phyloP scores from a whole-genome alignment of 2,888 invertebrate genomes.

The Cosmia pyralina region DNA sequence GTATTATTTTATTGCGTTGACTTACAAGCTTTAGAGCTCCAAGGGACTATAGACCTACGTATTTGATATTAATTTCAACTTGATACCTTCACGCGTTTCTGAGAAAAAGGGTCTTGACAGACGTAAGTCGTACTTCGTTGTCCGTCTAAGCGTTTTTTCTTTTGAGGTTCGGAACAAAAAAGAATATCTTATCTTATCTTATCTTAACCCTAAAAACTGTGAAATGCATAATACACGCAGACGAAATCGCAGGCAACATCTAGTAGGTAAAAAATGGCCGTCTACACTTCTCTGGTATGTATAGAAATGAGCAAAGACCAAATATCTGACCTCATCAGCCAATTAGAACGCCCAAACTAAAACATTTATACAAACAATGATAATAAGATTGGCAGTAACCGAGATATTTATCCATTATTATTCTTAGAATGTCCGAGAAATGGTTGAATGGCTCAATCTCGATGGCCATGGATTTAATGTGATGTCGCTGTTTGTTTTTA shows the following conservation, averaged over 20 bases:
- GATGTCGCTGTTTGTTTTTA: slow-evolving; percentile 26
- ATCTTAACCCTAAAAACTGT: too few relatives aligned
- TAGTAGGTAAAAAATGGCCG: not conserved
- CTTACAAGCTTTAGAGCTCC: too few relatives aligned
- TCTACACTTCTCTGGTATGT: not conserved
- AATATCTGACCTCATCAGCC: slow-evolving; percentile 1
- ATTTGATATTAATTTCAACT: too few relatives aligned
- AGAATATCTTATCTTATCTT: too few relatives aligned
- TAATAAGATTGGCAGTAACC: slow-evolving; percentile 10
- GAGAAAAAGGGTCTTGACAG: too few relatives aligned
- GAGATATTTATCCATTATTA: slow-evolving; percentile 31
- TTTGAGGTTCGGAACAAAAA: too few relatives aligned
- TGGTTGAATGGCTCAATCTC: slow-evolving; percentile 25
- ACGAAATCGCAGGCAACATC: not conserved
- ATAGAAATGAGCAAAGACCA: not conserved
- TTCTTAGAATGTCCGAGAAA: slow-evolving; percentile 36
- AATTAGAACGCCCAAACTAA: slow-evolving; percentile 9
- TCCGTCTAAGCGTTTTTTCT: too few relatives aligned
- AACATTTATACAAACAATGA: slow-evolving; percentile 14
- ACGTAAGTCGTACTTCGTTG: too few relatives aligned
- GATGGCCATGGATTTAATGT: slow-evolving; percentile 26
- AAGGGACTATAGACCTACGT: too few relatives aligned
- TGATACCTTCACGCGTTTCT: too few relatives aligned
- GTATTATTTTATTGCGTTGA: too few relatives aligned
- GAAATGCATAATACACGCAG: too few relatives aligned